These are phyloP conservation scores for Agrotis exclamationis DNA, from an alignment of 2,888 invertebrate species.

Conservation along the genomic window DNA sequence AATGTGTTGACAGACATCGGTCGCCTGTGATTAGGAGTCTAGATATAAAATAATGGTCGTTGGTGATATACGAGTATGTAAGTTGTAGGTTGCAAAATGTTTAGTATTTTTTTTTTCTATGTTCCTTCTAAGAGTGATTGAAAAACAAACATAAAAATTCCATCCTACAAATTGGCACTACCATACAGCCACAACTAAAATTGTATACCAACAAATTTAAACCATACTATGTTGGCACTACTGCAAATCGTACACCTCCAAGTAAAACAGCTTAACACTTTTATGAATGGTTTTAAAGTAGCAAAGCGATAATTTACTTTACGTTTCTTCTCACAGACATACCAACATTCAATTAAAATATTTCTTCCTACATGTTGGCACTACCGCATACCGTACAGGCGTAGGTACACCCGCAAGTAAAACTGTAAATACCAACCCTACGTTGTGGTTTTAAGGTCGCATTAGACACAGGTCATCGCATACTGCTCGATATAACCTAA, in stretches of 20 bases:
- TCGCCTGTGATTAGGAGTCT: too few species aligned
- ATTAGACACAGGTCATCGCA: slow-evolving; percentile 57
- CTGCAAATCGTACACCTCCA: too few species aligned
- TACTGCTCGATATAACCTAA: slow-evolving; percentile 33
- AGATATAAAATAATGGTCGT: too few species aligned
- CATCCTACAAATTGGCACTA: background rate
- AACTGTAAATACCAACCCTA: slow-evolving; percentile 15
- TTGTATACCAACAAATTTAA: too few species aligned
- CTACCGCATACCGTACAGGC: background rate
- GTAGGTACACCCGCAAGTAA: background rate
- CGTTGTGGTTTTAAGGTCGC: slow-evolving; percentile 46
- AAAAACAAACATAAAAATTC: background rate
- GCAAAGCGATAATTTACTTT: too few species aligned
- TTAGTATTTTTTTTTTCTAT: too few species aligned
- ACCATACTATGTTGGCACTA: too few species aligned
- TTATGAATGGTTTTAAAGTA: too few species aligned
- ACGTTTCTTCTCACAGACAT: background rate
- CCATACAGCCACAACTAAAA: background rate
- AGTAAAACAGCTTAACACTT: too few species aligned
- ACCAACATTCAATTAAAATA: slow-evolving; percentile 1
- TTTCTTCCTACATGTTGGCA: slow-evolving; percentile 7
- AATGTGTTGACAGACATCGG: too few species aligned
- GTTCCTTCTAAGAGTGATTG: background rate
- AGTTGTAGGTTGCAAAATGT: too few species aligned
- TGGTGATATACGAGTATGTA: too few species aligned